phyloP scores from a whole-genome alignment of 2,797 vertebrate genomes.

The Xenops minutus region DNA sequence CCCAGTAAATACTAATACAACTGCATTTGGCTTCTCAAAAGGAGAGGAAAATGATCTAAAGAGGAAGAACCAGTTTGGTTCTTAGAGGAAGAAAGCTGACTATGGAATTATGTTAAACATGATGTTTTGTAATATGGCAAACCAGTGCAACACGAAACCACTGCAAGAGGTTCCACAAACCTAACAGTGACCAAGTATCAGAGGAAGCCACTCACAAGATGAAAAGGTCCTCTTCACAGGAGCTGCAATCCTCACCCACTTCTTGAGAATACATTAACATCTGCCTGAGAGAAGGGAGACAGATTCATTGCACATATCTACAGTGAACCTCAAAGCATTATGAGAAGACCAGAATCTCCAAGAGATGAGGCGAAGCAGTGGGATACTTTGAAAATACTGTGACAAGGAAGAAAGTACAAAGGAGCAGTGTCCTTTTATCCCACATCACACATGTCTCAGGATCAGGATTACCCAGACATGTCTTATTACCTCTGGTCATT shows the following conservation, averaged over 20 bases:
- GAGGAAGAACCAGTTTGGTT: background rate
- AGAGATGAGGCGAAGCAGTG: background rate
- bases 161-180: background rate
- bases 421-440: background rate
- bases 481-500: slow-evolving; percentile 90
- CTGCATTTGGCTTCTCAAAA: background rate
- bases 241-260: slow-evolving; percentile 88
- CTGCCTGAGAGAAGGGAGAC: slow-evolving; percentile 80
- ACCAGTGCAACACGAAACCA: background rate
- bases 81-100: background rate
- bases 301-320: background rate
- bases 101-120: background rate
- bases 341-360: background rate
- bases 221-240: slow-evolving; percentile 97
- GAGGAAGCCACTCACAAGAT: slow-evolving; percentile 87
- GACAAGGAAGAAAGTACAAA: background rate
- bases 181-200: background rate
- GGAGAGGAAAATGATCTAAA: background rate
- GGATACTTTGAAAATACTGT: background rate
- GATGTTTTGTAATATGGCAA: background rate
- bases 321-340: background rate
- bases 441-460: background rate
- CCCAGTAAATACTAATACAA: background rate
- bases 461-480: background rate
- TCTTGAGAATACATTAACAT: slow-evolving; percentile 96